Evolutionary conservation across 1,140 invertebrate species (phyloP).

Genomic region (Drosophila malerkotliana): DNA sequence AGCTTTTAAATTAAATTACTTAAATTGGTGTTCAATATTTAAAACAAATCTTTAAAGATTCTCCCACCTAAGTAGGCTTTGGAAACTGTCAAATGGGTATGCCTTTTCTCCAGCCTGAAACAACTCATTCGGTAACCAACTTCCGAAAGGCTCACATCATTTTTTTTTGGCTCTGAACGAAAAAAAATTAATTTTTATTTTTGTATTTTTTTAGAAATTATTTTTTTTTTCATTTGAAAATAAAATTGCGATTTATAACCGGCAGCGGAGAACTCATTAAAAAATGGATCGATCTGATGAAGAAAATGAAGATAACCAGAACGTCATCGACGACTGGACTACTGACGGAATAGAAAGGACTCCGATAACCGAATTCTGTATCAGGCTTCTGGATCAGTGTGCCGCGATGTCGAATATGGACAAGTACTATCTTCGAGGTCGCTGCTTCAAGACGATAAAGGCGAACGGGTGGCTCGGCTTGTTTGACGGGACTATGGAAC

Average conservation of each 20-base stretch:
- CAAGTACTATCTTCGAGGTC: neutral
- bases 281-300: neutral
- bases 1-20: neutral
- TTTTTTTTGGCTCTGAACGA: neutral
- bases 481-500: neutral
- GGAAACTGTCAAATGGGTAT: neutral
- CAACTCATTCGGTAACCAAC: neutral
- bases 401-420: neutral
- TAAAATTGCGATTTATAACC: too few relatives aligned
- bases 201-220: too few relatives aligned
- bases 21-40: too few relatives aligned
- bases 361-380: neutral
- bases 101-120: too few relatives aligned
- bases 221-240: too few relatives aligned
- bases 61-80: neutral
- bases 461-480: neutral
- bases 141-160: neutral
- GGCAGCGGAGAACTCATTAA: neutral
- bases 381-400: neutral
- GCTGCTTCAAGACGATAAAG: neutral
- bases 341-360: too few relatives aligned
- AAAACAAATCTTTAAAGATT: too few relatives aligned
- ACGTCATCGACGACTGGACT: neutral
- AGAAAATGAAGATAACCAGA: neutral
- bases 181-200: neutral